A percentile compares a stretch with the other conserved stretches of the same genome.
These are phyloP conservation scores for Melanotaenia pygmaea DNA, from an alignment of 2,797 vertebrate genomes.

Conservation along the genomic window DNA sequence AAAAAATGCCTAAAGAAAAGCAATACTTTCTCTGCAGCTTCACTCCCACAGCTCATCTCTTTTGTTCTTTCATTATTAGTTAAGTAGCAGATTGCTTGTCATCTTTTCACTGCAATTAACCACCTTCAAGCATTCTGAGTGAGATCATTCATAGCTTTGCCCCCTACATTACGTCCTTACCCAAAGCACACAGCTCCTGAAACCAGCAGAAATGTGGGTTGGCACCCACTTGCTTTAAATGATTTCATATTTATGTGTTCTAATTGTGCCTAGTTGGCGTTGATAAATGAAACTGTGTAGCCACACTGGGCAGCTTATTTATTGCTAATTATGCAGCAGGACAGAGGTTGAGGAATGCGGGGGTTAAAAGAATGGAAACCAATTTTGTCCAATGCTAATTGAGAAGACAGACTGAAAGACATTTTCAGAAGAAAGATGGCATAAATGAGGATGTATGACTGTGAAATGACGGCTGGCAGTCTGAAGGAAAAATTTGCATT, in stretches of 20 bases:
- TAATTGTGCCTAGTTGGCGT: conserved; percentile 73
- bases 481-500: conserved; percentile 40
- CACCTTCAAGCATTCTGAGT: conserved; percentile 62
- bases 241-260: conserved; percentile 69
- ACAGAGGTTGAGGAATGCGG: conserved; percentile 36
- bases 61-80: conserved; percentile 63
- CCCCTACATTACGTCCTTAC: conserved; percentile 44
- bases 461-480: conserved; percentile 47
- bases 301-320: conserved; percentile 70
- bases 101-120: conserved; percentile 72
- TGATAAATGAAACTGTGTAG: conserved; percentile 72
- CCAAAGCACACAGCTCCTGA: conserved; percentile 39
- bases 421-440: conserved; percentile 26
- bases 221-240: conserved; percentile 48
- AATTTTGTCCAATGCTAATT: conserved; percentile 60
- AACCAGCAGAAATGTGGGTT: conserved; percentile 59
- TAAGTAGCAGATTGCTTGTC: conserved; percentile 73
- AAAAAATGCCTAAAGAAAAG: conserved; percentile 33
- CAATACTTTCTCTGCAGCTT: conserved; percentile 36
- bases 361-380: conserved; percentile 49
- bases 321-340: conserved; percentile 76
- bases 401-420: conserved; percentile 53
- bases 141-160: conserved; percentile 65
- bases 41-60: conserved; percentile 48
- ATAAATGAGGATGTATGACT: conserved; percentile 47